Evolutionary conservation across 1,140 invertebrate species (phyloP).

Genomic region (Cheumatopsyche charites): DNA sequence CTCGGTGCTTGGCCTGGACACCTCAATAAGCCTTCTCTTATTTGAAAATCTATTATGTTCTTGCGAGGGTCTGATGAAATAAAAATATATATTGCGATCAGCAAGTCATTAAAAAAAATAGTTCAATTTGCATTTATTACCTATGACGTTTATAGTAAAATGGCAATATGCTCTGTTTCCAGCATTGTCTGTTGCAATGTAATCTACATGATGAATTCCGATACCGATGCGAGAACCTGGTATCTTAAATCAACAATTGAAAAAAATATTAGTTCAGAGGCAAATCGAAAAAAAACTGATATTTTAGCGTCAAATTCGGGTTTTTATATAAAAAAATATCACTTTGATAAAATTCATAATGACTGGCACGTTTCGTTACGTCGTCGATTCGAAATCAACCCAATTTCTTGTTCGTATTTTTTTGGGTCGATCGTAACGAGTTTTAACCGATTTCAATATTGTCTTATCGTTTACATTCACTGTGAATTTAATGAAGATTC

Average conservation of each 20-base stretch:
- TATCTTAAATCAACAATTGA: constrained; percentile 55
- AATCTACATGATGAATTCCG: constrained; percentile 68
- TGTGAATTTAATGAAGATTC: too few relatives aligned
- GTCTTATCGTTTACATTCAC: constrained; percentile 51
- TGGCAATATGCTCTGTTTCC: constrained; percentile 67
- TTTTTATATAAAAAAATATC: too few relatives aligned
- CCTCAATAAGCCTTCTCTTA: constrained; percentile 8
- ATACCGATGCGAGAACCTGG: constrained; percentile 65
- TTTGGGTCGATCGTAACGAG: too few relatives aligned
- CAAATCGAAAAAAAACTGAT: too few relatives aligned
- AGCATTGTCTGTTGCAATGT: constrained; percentile 68
- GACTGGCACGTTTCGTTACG: too few relatives aligned
- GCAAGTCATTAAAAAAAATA: neutral
- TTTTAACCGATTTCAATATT: constrained; percentile 12
- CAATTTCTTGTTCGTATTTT: too few relatives aligned
- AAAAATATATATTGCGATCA: neutral
- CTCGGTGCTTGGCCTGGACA: constrained; percentile 9
- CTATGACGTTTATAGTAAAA: constrained; percentile 67
- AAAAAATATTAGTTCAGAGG: neutral
- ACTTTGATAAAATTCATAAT: too few relatives aligned
- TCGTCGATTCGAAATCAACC: too few relatives aligned
- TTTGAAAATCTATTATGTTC: constrained; percentile 6
- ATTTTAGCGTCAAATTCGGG: too few relatives aligned
- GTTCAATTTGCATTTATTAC: constrained; percentile 52
- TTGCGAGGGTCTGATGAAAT: neutral